Base-by-base conservation (phyloP, 1,140 invertebrate genomes). In the Euborellia annulipes region DNA sequence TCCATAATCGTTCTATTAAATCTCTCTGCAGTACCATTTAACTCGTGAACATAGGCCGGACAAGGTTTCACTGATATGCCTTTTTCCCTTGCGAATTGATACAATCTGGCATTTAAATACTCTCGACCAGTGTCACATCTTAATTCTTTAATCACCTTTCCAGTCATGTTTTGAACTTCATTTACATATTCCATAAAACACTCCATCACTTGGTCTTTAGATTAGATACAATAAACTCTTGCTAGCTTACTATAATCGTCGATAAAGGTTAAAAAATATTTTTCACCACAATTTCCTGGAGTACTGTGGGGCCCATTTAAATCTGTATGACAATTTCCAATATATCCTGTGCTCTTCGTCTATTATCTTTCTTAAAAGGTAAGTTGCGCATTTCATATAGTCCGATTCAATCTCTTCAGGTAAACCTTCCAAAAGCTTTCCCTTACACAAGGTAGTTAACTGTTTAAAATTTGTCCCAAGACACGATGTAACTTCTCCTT, bases 101-200 rank as follows among this genome's bases (percentile, higher is more conserved):
- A 50, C 34, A 56, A 17, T 21, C 46, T 23, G 34, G 16, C 23
- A 58, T 57, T 58, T 41, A 57, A 55, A 59, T 55, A 63, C 53
- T 55, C 59, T 43, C 23, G 60, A 3, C 63, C 62, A 53, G 64
- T 64, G 48, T 67, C 61, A 47, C 60, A 65, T 32, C 57, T 54
- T 21, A 64, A 30, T 43, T 51, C 17, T 54, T 59, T 61, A 44
- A 62, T 51, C 53, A 51, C 56, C 44, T 55, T 56, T 43, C 50
- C 41, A 13, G 45, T 53, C 47, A 41, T n/a, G 39, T 51, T 55
- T 53, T 56, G 44, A 11, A 49, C 42, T 49, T 44, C 22, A 37
- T 49, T 52, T 30, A 43, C 19, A 51, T 48, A 55, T 9, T 55
- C 32, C 36, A 46, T 19, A 41, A 57, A 52, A 46, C 50, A 54